Conservation (phyloP, 2,888 invertebrate genomes). For the Nesidiocoris tenuis region DNA sequence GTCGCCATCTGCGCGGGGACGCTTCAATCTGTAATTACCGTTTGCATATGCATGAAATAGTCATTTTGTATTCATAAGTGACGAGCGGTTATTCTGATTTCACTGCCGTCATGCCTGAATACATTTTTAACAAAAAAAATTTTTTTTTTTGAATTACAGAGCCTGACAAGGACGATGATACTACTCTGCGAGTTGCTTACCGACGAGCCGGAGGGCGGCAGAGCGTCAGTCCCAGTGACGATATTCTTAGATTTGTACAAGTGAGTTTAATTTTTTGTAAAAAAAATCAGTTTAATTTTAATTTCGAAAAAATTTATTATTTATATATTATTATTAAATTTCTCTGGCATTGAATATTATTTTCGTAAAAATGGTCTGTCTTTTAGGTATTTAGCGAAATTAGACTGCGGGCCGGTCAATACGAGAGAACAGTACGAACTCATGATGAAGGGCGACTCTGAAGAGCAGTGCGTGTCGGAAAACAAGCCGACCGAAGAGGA, state of each 20-base stretch:
- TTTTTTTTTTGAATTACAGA: no score
- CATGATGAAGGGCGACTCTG: conserved; percentile 11
- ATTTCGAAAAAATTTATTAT: no score
- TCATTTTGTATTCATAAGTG: no score
- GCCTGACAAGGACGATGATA: conserved; percentile 74
- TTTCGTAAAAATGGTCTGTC: no score
- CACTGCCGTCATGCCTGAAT: no score
- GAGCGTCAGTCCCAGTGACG: conserved; percentile 68
- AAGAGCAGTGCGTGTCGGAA: conserved; percentile 2
- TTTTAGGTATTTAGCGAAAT: conserved; percentile 56
- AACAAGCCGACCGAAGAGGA: conserved; percentile 9
- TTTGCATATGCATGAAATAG: not conserved
- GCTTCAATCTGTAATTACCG: conserved; percentile 61
- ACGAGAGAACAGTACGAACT: conserved; percentile 7
- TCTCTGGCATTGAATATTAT: no score
- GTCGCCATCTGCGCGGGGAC: conserved; percentile 71
- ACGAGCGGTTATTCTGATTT: no score
- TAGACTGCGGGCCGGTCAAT: conserved; percentile 55
- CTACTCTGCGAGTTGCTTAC: conserved; percentile 78
- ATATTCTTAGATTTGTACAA: conserved; percentile 59
- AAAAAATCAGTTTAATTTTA: no score
- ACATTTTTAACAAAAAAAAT: no score
- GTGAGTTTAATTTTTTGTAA: conserved; percentile 52
- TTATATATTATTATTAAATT: no score
- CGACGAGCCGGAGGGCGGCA: conserved; percentile 80